These are phyloP conservation scores for Neoascia interrupta DNA, from an alignment of 2,888 invertebrate species.

Conservation along the genomic window DNA sequence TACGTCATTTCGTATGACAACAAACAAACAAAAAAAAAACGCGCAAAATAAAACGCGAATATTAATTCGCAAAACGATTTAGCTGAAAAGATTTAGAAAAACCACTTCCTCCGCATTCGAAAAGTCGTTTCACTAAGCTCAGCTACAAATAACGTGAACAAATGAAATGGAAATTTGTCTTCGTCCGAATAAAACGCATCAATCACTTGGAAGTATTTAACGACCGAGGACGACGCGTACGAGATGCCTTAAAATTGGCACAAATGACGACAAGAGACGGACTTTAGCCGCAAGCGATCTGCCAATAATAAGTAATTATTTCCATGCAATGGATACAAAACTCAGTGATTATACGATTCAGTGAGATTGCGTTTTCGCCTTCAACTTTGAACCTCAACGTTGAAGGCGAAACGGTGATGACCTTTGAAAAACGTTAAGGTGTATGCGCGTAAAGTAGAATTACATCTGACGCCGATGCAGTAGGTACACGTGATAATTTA, in stretches of 20 bases:
- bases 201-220: slow-evolving; percentile 4
- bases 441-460: no score
- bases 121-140: no score
- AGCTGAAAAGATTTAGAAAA: no score
- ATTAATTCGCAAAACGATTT: no score
- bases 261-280: slow-evolving; percentile 15
- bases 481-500: no score
- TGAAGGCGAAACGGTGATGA: no score
- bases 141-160: slow-evolving; percentile 2
- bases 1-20: no score
- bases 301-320: background rate
- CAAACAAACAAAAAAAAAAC: no score
- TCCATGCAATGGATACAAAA: background rate
- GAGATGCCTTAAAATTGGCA: background rate
- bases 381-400: slow-evolving; percentile 12
- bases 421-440: no score
- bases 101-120: no score
- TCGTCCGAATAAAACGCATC: slow-evolving; percentile 16
- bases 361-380: background rate
- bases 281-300: slow-evolving; percentile 1
- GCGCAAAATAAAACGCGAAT: no score
- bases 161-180: slow-evolving; percentile 10
- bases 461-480: no score
- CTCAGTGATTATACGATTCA: background rate
- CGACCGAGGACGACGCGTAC: background rate